Evolutionary conservation across 2,888 invertebrate species (phyloP).

Genomic region (Sabatieria punctata): DNA sequence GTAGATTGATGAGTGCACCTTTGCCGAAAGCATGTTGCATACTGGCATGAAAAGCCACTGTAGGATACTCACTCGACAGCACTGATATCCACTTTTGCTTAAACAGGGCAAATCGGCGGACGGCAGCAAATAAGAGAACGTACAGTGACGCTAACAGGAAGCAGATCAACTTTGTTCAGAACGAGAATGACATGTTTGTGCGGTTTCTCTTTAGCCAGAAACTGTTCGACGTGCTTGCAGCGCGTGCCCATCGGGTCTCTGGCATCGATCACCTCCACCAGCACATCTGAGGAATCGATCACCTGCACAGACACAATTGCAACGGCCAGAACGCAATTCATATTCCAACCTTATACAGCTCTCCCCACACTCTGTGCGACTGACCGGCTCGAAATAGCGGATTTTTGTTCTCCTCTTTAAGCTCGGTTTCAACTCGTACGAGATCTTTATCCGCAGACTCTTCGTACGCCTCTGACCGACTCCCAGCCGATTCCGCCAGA

Average conservation of each 20-base stretch:
- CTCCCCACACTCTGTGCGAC: slow-evolving; percentile 95
- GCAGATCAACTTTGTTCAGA: slow-evolving; percentile 70
- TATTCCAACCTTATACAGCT: slow-evolving; percentile 89
- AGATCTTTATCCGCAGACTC: slow-evolving; percentile 62
- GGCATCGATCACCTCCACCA: slow-evolving; percentile 86
- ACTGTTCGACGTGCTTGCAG: slow-evolving; percentile 76
- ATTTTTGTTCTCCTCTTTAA: slow-evolving; percentile 62
- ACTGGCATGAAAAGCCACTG: slow-evolving; percentile 96
- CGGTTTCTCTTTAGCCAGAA: slow-evolving; percentile 75
- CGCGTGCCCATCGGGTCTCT: slow-evolving; percentile 92
- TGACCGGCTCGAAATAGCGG: slow-evolving; percentile 90
- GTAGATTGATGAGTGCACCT: slow-evolving; percentile 81
- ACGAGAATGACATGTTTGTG: slow-evolving; percentile 95
- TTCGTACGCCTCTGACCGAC: slow-evolving; percentile 57
- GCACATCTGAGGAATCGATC: slow-evolving; percentile 91
- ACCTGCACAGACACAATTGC: slow-evolving; percentile 38
- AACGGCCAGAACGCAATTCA: no score
- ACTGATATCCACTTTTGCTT: slow-evolving; percentile 84
- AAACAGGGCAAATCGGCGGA: no score
- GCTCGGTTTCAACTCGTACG: slow-evolving; percentile 53
- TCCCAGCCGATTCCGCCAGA: slow-evolving; percentile 52
- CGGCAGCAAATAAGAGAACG: no score
- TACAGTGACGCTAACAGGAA: slow-evolving; percentile 87
- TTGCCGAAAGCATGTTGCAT: slow-evolving; percentile 95
- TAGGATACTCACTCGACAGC: slow-evolving; percentile 83